Evolutionary conservation across 2,888 invertebrate genomes (phyloP).

Genomic region (Hyles lineata): DNA sequence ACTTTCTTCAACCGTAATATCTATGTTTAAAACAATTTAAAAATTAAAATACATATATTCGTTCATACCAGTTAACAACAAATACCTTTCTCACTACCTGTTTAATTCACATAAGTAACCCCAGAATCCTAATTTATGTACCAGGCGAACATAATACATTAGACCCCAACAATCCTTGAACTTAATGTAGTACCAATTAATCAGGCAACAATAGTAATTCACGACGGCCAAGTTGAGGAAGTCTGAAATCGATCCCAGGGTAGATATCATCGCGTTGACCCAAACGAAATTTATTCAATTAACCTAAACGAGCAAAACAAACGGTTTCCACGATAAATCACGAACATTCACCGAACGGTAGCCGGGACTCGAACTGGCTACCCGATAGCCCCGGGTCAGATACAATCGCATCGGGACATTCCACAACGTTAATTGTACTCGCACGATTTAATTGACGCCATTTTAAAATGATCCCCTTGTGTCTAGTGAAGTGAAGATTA

Average conservation of each 20-base stretch:
- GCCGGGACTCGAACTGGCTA: conserved; percentile 71
- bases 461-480: conserved; percentile 39
- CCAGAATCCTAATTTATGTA: background rate
- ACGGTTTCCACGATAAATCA: conserved; percentile 75
- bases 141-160: background rate
- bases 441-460: conserved; percentile 68
- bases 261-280: conserved; percentile 22
- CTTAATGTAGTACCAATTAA: conserved; percentile 8
- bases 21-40: too few species aligned
- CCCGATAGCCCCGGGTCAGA: conserved; percentile 80
- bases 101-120: too few species aligned
- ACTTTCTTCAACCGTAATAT: too few species aligned
- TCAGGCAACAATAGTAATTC: conserved; percentile 6
- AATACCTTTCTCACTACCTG: too few species aligned
- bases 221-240: conserved; percentile 7
- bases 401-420: conserved; percentile 75
- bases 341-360: conserved; percentile 67
- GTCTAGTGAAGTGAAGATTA: background rate
- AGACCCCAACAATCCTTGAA: background rate
- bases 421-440: conserved; percentile 73
- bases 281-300: conserved; percentile 63
- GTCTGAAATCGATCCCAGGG: conserved; percentile 11
- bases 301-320: conserved; percentile 63
- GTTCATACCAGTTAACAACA: too few species aligned
- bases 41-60: too few species aligned